phyloP scores from a whole-genome alignment of 2,888 invertebrate species.

The Schizaphis graminum region DNA sequence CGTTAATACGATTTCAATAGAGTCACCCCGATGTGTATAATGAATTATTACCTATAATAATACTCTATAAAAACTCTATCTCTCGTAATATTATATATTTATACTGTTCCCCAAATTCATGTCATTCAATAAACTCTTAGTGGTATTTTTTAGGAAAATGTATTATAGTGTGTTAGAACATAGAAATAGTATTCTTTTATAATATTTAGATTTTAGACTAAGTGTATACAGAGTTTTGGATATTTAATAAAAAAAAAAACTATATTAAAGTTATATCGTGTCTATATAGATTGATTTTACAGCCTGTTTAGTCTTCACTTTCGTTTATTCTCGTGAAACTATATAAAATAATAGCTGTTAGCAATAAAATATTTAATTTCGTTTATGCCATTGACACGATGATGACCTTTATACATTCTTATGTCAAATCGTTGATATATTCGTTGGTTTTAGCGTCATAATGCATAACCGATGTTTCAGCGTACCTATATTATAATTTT shows the following conservation, averaged over 20 bases:
- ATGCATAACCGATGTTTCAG: slow-evolving; percentile 6
- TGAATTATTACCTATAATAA: neutral
- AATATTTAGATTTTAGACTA: neutral
- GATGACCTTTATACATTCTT: neutral
- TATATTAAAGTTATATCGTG: neutral
- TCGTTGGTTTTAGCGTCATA: neutral
- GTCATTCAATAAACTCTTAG: neutral
- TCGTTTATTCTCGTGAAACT: neutral
- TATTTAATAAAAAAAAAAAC: neutral
- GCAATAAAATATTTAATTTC: neutral
- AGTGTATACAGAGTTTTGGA: neutral
- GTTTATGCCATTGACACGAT: neutral
- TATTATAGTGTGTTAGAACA: neutral
- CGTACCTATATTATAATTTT: neutral
- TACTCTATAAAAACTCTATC: neutral
- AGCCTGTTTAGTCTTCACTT: neutral
- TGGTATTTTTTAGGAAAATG: neutral
- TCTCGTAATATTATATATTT: neutral
- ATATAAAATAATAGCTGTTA: slow-evolving; percentile 3
- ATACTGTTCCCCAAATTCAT: neutral
- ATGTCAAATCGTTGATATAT: neutral
- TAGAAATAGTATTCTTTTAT: neutral
- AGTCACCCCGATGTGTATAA: neutral
- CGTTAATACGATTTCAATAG: neutral
- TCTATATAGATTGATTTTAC: neutral